Evolutionary conservation across 2,888 invertebrate species (phyloP), one percentile per base, ranked within the genome.

Genomic region (Bellardia pandia): DNA sequence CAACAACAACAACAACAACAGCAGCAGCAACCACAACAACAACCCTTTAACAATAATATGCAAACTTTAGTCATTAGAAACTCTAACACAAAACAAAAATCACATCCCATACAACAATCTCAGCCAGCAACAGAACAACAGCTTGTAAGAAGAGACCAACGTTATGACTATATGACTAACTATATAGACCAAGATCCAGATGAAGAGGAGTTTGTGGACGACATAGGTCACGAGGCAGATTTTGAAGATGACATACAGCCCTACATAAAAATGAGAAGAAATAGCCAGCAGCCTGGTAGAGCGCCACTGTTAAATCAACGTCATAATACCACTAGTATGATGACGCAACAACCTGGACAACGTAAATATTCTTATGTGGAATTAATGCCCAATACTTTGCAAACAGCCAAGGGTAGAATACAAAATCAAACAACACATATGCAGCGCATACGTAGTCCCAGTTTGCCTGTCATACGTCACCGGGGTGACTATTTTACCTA

Each of bases 401-500:
- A 92, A 80, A 92, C 92, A n/a, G 92, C 92, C 75, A 92, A 92
- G 89, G 91, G 90, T 1, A 91, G 92, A 80, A 90, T 92, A 90
- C 92, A 92, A 88, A 89, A 91, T 64, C 85, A 79, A n/a, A 6
- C 58, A 0, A 62, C 53, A 14, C 60, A 74, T 7, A 88, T 85
- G 0, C 89, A 89, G 69, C 91, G 93, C 16, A 88, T 93, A 48
- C 94, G 96, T 80, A 96, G 96, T 91, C 96, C 96, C 37, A 96
- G 96, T 90, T 92, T 96, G 85, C 96, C 96, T 5, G 96, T 96
- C 0, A 96, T 96, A 88, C 93, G 95, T 23, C 92, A 93, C 60
- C 90, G 90, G 84, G 76, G 75, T 33, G 90, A 91, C 62, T 90
- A 91, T 83, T 89, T 87, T 0, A 42, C 75, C 42, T 86, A 89